Percentiles rank a stretch among this genome's conserved stretches.
These are phyloP conservation scores for Corythaeola cristata DNA, from an alignment of 2,113 vertebrate genomes.

Conservation along the genomic window DNA sequence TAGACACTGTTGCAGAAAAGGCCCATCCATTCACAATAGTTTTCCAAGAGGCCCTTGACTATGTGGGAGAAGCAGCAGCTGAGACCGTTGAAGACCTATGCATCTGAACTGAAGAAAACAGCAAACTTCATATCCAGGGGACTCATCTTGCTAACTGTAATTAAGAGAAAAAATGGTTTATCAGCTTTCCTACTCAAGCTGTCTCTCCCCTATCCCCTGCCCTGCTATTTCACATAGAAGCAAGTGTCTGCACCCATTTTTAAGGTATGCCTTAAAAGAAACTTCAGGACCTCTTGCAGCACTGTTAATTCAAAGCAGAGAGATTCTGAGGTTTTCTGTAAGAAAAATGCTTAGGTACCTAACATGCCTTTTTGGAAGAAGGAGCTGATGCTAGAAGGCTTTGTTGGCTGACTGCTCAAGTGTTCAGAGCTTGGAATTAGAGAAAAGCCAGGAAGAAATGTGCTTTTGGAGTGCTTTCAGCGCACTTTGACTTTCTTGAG, in stretches of 20 bases:
- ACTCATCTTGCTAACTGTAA: not conserved
- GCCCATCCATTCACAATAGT: not conserved
- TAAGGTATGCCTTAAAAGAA: not conserved
- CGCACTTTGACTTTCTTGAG: slow-evolving; percentile 15
- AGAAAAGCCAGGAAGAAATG: slow-evolving; percentile 39
- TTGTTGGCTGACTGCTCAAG: slow-evolving; percentile 32
- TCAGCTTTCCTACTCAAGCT: not conserved
- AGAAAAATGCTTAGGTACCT: not conserved
- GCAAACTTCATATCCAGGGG: not conserved
- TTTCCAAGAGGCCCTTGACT: not conserved
- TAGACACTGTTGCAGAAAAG: not conserved
- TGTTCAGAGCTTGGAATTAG: slow-evolving; percentile 31
- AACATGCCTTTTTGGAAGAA: not conserved
- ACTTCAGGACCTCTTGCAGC: not conserved
- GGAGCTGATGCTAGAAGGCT: slow-evolving; percentile 41
- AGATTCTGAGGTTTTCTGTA: not conserved
- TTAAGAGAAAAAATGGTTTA: not conserved
- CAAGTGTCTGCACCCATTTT: not conserved
- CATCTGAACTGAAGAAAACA: not conserved
- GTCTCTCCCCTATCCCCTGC: not conserved
- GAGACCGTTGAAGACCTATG: not conserved
- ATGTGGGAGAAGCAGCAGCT: not conserved
- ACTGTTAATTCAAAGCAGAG: not conserved
- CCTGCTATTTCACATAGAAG: not conserved
- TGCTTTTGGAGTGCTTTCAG: slow-evolving; percentile 34